Percentiles rank a stretch among this genome's conserved stretches.
phyloP scores from a whole-genome alignment of 2,797 vertebrate species.

The Pelodytes ibericus region DNA sequence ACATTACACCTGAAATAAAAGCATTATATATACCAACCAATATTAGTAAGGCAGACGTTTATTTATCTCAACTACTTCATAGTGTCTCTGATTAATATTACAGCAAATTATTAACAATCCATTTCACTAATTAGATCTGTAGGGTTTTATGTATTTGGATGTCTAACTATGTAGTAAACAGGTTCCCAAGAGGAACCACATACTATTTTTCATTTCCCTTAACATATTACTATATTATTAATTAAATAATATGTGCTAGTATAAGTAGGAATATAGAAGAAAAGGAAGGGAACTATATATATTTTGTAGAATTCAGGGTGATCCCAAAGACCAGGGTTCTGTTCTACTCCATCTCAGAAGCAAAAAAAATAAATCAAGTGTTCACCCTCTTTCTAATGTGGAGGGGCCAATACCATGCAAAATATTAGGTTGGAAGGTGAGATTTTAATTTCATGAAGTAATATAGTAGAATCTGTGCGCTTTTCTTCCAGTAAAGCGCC shows the following conservation, averaged over 20 bases:
- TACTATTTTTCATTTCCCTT: constrained; percentile 21
- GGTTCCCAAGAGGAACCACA: constrained; percentile 4
- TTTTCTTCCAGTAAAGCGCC: too few relatives aligned
- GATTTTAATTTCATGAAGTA: too few relatives aligned
- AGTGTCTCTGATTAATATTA: constrained; percentile 39
- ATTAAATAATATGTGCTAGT: constrained; percentile 19
- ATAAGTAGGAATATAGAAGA: neutral
- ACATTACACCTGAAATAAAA: neutral
- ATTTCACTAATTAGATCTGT: constrained; percentile 33
- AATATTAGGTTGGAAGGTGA: neutral
- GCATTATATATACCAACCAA: neutral
- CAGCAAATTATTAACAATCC: constrained; percentile 24
- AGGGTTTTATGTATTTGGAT: constrained; percentile 23
- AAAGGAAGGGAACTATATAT: too few relatives aligned
- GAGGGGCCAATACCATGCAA: too few relatives aligned
- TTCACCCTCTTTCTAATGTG: too few relatives aligned
- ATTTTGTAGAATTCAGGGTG: too few relatives aligned
- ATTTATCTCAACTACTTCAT: neutral
- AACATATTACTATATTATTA: constrained; percentile 6
- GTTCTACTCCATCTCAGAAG: too few relatives aligned
- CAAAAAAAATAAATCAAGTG: too few relatives aligned
- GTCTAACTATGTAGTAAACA: constrained; percentile 9
- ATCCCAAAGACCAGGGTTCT: too few relatives aligned
- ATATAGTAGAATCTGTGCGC: too few relatives aligned
- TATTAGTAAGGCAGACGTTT: neutral